Conservation (phyloP, 2,888 invertebrate genomes). For the Drosophila setosimentum region DNA sequence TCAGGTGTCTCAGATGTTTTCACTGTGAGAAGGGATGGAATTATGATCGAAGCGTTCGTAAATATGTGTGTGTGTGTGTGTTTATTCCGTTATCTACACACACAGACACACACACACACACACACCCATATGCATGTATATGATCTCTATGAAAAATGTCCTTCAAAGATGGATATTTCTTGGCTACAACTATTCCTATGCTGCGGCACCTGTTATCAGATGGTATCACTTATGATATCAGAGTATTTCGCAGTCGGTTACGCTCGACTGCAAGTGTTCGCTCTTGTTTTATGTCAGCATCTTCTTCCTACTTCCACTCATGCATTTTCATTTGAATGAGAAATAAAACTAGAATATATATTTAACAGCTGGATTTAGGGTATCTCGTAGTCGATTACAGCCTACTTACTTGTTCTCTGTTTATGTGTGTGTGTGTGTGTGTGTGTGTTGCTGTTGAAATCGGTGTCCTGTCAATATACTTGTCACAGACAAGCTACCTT, state of each 20-base stretch:
- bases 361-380: neutral
- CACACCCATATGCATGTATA: neutral
- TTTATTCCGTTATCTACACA: neutral
- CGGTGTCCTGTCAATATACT: constrained; percentile 56
- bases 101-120: neutral
- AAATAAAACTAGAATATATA: neutral
- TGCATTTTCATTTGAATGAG: neutral
- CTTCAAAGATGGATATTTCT: neutral
- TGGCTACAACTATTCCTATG: neutral
- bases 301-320: too few relatives aligned
- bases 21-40: neutral
- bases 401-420: neutral
- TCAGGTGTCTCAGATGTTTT: neutral
- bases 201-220: neutral
- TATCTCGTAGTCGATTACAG: neutral
- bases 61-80: neutral
- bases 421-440: neutral
- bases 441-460: constrained; percentile 41
- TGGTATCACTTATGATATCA: neutral
- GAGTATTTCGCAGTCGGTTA: neutral
- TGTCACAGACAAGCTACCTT: constrained; percentile 41
- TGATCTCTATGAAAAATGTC: too few relatives aligned
- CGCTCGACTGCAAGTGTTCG: too few relatives aligned
- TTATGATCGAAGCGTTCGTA: neutral
- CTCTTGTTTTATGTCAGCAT: too few relatives aligned